Evolutionary conservation across 1,140 invertebrate genomes (phyloP), one percentile per base, ranked within the genome.

Genomic region (Meloidogyne exigua): DNA sequence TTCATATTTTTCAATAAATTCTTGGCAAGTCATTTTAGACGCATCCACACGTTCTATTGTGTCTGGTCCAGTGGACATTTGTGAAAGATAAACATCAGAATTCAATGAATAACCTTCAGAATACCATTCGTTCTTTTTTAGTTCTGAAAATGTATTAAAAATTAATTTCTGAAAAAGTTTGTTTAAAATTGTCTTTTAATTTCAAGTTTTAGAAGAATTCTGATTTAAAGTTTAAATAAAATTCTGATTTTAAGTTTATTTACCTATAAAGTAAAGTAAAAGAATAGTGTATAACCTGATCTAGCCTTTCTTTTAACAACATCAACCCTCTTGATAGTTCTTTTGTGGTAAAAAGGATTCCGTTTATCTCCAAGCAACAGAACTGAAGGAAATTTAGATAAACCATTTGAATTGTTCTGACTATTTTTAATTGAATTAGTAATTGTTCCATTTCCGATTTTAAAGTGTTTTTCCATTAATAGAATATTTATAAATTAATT

Each of bases 101-200:
- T 72, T 28, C 2, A 57, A 42, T 7, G 71, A 82, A 39, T 63
- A 79, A 57, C 76, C 78, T 5, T 49, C 18, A 18, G 82, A 49
- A n/a, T 83, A 15, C 80, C 80, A 82, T n/a, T 81, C 80, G 64
- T 18, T 77, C 32, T 81, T 80, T 62, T 67, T 82, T 21, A 82
- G 75, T 75, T 82, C 80, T 82, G 1, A 15, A 82, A 74, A n/a
- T n/a, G n/a, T n/a, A n/a, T 26, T 63, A 18, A 76, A 18, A 72
- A 10, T 25, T 32, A 32, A 9, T 75, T 73, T 73, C 1, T 36
- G 9, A 7, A n/a, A 28, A 26, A 26, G n/a, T n/a, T n/a, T n/a
- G n/a, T n/a, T n/a, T n/a, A n/a, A n/a, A n/a, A n/a, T n/a, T n/a
- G n/a, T n/a, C n/a, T n/a, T n/a, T n/a, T n/a, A n/a, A n/a, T n/a